Conservation (phyloP, 2,113 vertebrate species). For the Python bivittatus region DNA sequence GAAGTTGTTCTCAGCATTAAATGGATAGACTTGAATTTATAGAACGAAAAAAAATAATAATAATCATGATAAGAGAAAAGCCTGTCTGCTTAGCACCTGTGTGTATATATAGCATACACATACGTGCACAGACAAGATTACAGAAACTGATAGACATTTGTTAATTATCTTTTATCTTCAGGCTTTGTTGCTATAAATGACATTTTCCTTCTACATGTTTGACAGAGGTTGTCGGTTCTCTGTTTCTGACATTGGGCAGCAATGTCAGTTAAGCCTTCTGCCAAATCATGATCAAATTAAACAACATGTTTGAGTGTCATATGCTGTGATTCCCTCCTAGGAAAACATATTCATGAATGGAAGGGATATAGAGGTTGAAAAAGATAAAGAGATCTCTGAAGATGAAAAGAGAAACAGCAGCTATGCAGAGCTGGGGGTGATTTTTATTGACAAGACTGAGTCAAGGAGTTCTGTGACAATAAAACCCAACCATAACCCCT, state of each 20-base stretch:
- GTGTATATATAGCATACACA: not conserved
- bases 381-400: not conserved
- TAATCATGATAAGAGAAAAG: not conserved
- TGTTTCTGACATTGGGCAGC: constrained; percentile 3
- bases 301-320: constrained; percentile 17
- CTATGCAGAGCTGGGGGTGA: constrained; percentile 10
- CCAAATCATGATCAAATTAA: constrained; percentile 38
- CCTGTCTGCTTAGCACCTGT: constrained; percentile 5
- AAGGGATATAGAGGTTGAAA: not conserved
- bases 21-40: constrained; percentile 15
- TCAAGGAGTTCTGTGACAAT: constrained; percentile 67
- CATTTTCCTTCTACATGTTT: constrained; percentile 16
- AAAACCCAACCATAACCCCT: constrained; percentile 53
- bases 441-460: constrained; percentile 55
- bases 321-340: not conserved
- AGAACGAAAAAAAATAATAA: not conserved
- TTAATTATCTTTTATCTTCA: constrained; percentile 41
- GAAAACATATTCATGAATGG: constrained; percentile 5
- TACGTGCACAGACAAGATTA: not conserved
- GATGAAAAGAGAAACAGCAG: constrained; percentile 6
- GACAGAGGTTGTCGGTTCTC: constrained; percentile 34
- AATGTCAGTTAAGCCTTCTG: constrained; percentile 31
- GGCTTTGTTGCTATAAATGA: constrained; percentile 23
- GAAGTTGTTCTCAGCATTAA: constrained; percentile 13
- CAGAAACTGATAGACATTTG: constrained; percentile 33